Base-by-base conservation (phyloP, 2,797 vertebrate genomes). In the Ctenopoma kingsleyae region DNA sequence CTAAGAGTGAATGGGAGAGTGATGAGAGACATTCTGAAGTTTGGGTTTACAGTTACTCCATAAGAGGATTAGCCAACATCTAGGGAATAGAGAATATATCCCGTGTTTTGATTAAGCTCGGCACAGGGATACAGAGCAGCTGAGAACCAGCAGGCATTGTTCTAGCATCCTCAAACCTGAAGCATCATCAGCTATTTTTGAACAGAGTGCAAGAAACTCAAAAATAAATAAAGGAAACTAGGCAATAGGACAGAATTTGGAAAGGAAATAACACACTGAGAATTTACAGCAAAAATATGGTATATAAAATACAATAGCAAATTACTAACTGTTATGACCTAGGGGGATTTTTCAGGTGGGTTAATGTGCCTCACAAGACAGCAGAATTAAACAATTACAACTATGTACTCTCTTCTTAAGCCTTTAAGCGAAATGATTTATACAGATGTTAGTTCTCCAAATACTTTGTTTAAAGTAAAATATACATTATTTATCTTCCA, bases 21-120 rank as follows among this genome's bases (percentile, higher is more conserved):
- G 76, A 88, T 77, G 76, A 69, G 74, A 87, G 69, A 66, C 74
- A 44, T 59, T 73, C 62, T 78, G 62, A 73, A 80, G 76, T 81
- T 86, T 79, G 66, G 74, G 76, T 81, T 84, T 89, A 78, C 67
- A 75, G 74, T 81, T 83, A 51, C 75, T 85, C 67, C 71, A 64
- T 89, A 80, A 87, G 73, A 87, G 82, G 84, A 90, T 90, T 89
- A 89, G 70, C 58, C 19, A 0, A 55, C 74, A 76, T 67, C 78
- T 12, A 51, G 76, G 79, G 86, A 87, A 74, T 48, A 64, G 65
- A 56, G 59, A 77, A 85, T 70, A 69, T 17, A 74, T 74, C 71
- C 64, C 46, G 3, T 69, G 85, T 85, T 87, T 76, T 81, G 57
- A 86, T 87, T 72, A 78, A 57, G 67, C 71, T 69, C 23, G 1